Base-by-base conservation (phyloP, 2,797 vertebrate genomes). In the Amniataba percoides region DNA sequence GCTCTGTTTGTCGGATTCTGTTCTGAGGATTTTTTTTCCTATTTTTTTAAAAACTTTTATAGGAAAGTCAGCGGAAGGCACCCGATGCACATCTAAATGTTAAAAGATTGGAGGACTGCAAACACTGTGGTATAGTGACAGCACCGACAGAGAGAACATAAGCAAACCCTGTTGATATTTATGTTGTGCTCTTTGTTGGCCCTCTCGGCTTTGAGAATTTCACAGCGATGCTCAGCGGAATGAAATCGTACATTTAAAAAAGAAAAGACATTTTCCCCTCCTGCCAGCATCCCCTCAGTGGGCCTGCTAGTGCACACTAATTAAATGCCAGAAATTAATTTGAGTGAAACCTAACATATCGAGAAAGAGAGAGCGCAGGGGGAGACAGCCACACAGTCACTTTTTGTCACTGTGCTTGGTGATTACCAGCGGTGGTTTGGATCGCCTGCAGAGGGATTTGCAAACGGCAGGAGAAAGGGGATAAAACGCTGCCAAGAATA, bases 321-420 rank as follows among this genome's bases (percentile, higher is more conserved):
- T 92, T 89, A 92, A 93, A 91, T 74, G 72, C 43, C 52, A 66
- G 73, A 87, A 87, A 93, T 91, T 91, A 88, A 90, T 88, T 89
- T 86, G 62, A 86, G 62, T 77, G 71, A 88, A 82, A 83, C 65
- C 82, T 58, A 74, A 87, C 69, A 78, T 74, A 81, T 86, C 58
- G 64, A 74, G 66, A 78, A 77, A 68, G 61, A 71, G 56, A 63
- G 77, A 62, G 78, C 76, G 84, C 81, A 75, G 51, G 55, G 78
- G 84, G 77, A 71, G 58, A 56, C 67, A 71, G 71, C 23, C 53
- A 23, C 83, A 78, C 59, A 60, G 66, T 39, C 19, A 76, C 63
- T 80, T 81, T 77, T 84, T 85, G 63, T 77, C 56, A 66, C 71
- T 71, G 53, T 40, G 73, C 70, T 57, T 42, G 66, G 74, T 74